Evolutionary conservation across 2,113 vertebrate species (phyloP).

Genomic region (Microtus montanus): DNA sequence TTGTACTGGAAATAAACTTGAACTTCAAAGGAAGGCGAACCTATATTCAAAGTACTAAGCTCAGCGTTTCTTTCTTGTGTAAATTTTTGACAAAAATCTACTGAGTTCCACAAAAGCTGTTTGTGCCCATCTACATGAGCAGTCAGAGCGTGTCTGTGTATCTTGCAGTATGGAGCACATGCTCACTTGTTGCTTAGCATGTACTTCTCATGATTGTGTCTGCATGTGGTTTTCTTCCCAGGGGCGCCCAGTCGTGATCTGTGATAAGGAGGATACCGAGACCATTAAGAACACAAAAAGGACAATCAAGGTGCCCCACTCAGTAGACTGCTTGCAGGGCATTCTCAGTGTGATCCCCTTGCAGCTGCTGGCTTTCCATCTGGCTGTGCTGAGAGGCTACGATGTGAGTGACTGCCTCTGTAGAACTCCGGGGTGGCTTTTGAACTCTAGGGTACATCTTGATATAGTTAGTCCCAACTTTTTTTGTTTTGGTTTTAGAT

Average conservation of each 20-base stretch:
- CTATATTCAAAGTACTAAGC: background rate
- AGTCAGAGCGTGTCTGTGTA: background rate
- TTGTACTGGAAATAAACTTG: background rate
- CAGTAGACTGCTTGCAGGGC: conserved; percentile 98
- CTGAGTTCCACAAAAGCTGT: background rate
- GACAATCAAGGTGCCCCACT: conserved; percentile 96
- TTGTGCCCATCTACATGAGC: background rate
- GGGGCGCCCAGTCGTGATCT: conserved; percentile 97
- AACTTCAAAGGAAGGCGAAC: background rate
- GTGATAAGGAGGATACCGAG: conserved; percentile 96
- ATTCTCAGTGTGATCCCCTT: conserved; percentile 97
- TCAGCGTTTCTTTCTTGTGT: conserved; percentile 15
- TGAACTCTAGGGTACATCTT: background rate
- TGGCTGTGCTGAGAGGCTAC: conserved; percentile 95
- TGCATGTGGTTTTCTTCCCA: conserved; percentile 72
- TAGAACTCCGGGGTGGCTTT: background rate
- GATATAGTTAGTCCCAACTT: background rate
- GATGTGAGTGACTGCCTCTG: conserved; percentile 89
- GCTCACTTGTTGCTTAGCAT: background rate
- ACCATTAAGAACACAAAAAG: conserved; percentile 95
- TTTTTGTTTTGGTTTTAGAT: background rate
- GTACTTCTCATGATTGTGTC: background rate
- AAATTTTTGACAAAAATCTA: conserved; percentile 1
- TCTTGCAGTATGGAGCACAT: background rate
- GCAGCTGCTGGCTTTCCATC: conserved; percentile 97